Conservation (phyloP, 1,140 invertebrate species). For the Brachionus plicatilis region DNA sequence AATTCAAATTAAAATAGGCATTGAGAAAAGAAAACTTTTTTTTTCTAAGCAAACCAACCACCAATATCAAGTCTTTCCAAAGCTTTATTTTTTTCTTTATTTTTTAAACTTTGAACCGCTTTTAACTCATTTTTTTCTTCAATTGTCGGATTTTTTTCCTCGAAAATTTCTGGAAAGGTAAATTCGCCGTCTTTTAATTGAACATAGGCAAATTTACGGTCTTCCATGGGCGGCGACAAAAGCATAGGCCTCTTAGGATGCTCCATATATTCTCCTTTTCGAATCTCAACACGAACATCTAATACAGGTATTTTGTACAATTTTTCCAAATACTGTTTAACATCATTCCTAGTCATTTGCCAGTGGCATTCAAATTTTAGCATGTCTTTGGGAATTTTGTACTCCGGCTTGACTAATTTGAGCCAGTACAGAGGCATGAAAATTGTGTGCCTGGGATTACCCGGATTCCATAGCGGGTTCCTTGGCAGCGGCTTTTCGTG, state of each 20-base stretch:
- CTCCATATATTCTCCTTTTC: slow-evolving; percentile 22
- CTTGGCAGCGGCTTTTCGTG: slow-evolving; percentile 23
- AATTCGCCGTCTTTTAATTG: slow-evolving; percentile 11
- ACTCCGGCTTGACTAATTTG: background rate
- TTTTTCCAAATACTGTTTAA: slow-evolving; percentile 40
- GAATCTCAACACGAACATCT: slow-evolving; percentile 14
- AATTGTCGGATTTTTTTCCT: background rate
- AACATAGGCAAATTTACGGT: slow-evolving; percentile 37
- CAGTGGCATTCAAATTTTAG: slow-evolving; percentile 39
- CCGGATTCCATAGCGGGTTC: slow-evolving; percentile 37
- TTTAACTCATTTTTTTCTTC: slow-evolving; percentile 14
- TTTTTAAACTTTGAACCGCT: background rate
- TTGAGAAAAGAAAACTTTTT: background rate
- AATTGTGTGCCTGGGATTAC: slow-evolving; percentile 11
- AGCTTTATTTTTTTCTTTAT: slow-evolving; percentile 39
- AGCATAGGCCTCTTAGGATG: slow-evolving; percentile 12
- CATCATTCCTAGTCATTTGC: slow-evolving; percentile 38
- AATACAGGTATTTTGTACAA: slow-evolving; percentile 35
- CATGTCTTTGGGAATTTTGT: slow-evolving; percentile 31
- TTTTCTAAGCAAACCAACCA: slow-evolving; percentile 23
- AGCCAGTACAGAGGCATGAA: slow-evolving; percentile 37
- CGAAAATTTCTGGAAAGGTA: slow-evolving; percentile 27
- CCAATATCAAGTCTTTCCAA: slow-evolving; percentile 24
- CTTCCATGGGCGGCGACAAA: slow-evolving; percentile 22
- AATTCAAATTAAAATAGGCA: background rate